A percentile compares a stretch with the other conserved stretches of the same genome.
These are phyloP conservation scores for Ctena decussata DNA, from an alignment of 2,888 invertebrate species.

Conservation along the genomic window DNA sequence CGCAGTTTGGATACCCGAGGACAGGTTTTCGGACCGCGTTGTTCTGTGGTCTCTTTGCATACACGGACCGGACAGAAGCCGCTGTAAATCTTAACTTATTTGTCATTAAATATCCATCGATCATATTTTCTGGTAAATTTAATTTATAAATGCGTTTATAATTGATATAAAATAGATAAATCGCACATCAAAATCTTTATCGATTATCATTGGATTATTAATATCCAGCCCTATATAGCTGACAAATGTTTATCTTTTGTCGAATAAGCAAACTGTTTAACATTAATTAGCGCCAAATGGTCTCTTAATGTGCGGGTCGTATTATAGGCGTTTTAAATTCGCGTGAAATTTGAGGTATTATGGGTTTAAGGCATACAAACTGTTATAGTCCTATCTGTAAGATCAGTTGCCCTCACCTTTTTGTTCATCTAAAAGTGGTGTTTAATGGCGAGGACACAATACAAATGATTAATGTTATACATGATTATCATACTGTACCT, in stretches of 20 bases:
- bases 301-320: conserved; percentile 32
- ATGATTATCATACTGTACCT: too few relatives aligned
- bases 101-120: background rate
- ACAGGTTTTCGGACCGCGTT: too few relatives aligned
- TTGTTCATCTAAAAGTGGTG: background rate
- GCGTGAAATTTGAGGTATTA: background rate
- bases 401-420: background rate
- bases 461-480: background rate
- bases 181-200: conserved; percentile 3
- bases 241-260: conserved; percentile 43
- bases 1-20: too few relatives aligned
- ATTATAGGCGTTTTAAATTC: conserved; percentile 47
- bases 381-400: background rate
- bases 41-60: too few relatives aligned
- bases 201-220: background rate
- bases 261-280: conserved; percentile 54
- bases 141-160: conserved; percentile 11
- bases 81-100: conserved; percentile 2
- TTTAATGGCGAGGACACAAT: background rate
- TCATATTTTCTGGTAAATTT: background rate
- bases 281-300: conserved; percentile 55
- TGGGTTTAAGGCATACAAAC: background rate
- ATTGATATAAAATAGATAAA: conserved; percentile 14
- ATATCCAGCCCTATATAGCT: conserved; percentile 12
- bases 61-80: background rate